Conservation (phyloP, 1,140 invertebrate genomes). For the Ridgeia piscesae region DNA sequence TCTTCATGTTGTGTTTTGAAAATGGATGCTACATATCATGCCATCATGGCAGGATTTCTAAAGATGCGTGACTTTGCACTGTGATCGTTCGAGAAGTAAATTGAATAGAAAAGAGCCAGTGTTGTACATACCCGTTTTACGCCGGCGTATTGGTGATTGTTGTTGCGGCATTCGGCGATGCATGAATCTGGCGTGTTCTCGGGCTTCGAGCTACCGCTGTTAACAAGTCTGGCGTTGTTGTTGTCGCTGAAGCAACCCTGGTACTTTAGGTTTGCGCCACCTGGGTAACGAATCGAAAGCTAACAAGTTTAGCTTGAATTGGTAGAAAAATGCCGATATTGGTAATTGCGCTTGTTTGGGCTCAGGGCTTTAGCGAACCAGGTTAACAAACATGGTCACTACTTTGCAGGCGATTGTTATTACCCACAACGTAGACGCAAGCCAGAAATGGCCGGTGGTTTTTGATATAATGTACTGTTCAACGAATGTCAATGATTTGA, state of each 20-base stretch:
- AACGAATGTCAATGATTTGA: no score
- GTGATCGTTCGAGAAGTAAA: background rate
- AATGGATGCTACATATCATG: no score
- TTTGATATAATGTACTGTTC: no score
- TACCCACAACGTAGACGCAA: no score
- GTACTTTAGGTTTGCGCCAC: background rate
- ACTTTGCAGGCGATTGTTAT: no score
- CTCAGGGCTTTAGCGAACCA: no score
- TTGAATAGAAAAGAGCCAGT: background rate
- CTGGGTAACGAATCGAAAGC: background rate
- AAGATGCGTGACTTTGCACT: background rate
- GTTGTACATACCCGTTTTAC: background rate
- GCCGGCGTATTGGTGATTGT: background rate
- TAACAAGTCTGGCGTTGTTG: background rate
- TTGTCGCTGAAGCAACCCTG: background rate
- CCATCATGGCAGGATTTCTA: no score
- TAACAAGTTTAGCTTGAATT: background rate
- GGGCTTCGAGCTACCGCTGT: background rate
- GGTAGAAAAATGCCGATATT: no score
- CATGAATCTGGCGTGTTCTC: background rate
- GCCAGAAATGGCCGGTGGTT: no score
- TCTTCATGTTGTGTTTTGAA: no score
- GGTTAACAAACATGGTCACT: no score
- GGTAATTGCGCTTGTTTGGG: no score
- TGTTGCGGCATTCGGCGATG: background rate